Conservation (phyloP, 2,113 vertebrate genomes). For the Dascyllus trimaculatus region DNA sequence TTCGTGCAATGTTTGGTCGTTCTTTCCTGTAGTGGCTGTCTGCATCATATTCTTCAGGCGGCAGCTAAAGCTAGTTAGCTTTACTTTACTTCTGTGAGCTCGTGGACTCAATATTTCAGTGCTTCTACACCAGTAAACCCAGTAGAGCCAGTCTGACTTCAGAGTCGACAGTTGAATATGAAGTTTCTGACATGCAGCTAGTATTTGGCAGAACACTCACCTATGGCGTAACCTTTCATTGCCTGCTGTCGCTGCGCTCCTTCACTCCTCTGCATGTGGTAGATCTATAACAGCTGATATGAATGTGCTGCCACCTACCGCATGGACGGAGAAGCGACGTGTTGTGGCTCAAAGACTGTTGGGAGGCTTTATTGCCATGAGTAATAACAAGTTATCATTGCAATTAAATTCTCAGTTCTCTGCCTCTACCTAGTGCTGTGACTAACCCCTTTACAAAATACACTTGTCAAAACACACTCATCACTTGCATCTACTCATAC, state of each 20-base stretch:
- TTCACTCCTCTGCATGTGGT: background rate
- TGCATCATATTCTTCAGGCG: background rate
- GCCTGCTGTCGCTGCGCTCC: background rate
- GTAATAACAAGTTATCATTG: too few species aligned
- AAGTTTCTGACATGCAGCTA: background rate
- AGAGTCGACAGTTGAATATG: background rate
- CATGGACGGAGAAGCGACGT: slow-evolving; percentile 13
- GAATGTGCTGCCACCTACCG: slow-evolving; percentile 52
- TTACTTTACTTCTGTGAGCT: background rate
- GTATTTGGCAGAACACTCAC: slow-evolving; percentile 53
- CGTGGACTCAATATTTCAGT: background rate
- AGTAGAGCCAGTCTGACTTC: fast-evolving
- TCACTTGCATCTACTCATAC: too few species aligned
- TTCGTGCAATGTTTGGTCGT: background rate
- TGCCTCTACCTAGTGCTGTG: too few species aligned
- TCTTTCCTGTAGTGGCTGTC: fast-evolving
- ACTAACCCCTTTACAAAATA: too few species aligned
- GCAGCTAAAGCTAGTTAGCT: slow-evolving; percentile 27
- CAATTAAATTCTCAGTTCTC: too few species aligned
- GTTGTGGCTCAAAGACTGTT: too few species aligned
- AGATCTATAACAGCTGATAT: background rate
- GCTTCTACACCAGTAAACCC: background rate
- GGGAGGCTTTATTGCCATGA: too few species aligned
- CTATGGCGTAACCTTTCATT: slow-evolving; percentile 53
- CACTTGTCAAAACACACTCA: too few species aligned